Evolutionary conservation across 2,797 vertebrate species (phyloP).

Genomic region (Myotis myotis): DNA sequence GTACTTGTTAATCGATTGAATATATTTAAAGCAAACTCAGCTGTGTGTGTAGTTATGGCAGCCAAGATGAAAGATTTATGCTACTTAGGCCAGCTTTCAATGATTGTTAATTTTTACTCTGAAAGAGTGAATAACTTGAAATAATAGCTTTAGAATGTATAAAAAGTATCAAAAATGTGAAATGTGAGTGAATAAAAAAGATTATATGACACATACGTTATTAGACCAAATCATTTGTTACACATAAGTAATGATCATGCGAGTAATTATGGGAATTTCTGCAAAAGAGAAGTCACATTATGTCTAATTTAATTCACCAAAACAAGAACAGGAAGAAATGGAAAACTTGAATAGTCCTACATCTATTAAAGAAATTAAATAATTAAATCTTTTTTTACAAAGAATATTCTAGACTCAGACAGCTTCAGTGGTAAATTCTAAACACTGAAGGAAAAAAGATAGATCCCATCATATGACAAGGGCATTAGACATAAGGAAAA

Average conservation of each 20-base stretch:
- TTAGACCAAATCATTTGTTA: slow-evolving; percentile 18
- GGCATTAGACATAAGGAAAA: slow-evolving; percentile 19
- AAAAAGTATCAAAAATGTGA: slow-evolving; percentile 6
- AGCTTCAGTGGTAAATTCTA: slow-evolving; percentile 13
- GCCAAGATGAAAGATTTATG: slow-evolving; percentile 22
- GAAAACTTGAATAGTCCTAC: slow-evolving; percentile 1
- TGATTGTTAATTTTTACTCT: slow-evolving; percentile 48
- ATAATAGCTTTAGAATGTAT: not conserved
- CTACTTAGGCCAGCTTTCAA: slow-evolving; percentile 14
- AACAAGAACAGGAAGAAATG: slow-evolving; percentile 4
- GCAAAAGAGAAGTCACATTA: slow-evolving; percentile 24
- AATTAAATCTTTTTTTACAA: slow-evolving; percentile 45
- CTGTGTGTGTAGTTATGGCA: not conserved
- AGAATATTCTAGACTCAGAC: slow-evolving; percentile 4
- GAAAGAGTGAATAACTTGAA: slow-evolving; percentile 20
- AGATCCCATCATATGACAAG: not conserved
- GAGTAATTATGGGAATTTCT: slow-evolving; percentile 46
- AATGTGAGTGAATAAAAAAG: slow-evolving; percentile 35
- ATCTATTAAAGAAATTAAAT: slow-evolving; percentile 23
- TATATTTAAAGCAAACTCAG: slow-evolving; percentile 9
- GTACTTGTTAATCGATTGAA: slow-evolving; percentile 12
- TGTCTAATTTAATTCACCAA: slow-evolving; percentile 28
- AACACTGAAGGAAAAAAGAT: slow-evolving; percentile 36
- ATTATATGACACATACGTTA: not conserved
- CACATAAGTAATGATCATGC: not conserved